These are phyloP conservation scores for Coturnix japonica DNA, from an alignment of 2,113 vertebrate genomes.

Conservation along the genomic window DNA sequence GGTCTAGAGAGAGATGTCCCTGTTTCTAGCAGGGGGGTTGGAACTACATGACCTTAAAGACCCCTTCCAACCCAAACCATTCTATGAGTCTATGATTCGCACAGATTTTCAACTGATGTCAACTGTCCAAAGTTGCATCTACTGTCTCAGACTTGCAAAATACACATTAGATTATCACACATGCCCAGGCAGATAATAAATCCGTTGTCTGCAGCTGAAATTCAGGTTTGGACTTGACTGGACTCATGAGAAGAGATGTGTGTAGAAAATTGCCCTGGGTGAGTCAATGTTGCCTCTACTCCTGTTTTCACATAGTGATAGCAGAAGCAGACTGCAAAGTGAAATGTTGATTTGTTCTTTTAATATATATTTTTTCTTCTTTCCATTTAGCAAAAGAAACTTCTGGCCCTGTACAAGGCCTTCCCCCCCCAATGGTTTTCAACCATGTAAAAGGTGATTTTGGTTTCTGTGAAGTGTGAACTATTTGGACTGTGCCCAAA, in stretches of 20 bases:
- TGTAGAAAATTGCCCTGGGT: neutral
- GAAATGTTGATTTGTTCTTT: neutral
- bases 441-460: neutral
- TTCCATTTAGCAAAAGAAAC: neutral
- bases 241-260: neutral
- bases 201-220: neutral
- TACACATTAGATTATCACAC: neutral
- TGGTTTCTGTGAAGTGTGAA: neutral
- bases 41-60: no score
- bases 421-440: neutral
- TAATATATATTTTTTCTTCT: neutral
- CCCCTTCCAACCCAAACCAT: no score
- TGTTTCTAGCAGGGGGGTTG: no score
- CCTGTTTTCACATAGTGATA: neutral
- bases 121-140: neutral
- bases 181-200: neutral
- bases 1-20: no score
- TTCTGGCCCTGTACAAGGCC: neutral
- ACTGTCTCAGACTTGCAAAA: conserved; percentile 1
- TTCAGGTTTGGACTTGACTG: neutral
- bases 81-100: neutral
- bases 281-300: neutral
- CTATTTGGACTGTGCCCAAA: neutral
- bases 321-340: neutral
- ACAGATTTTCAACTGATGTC: neutral